phyloP scores from a whole-genome alignment of 2,888 invertebrate genomes.

The Lacanobia oleracea region DNA sequence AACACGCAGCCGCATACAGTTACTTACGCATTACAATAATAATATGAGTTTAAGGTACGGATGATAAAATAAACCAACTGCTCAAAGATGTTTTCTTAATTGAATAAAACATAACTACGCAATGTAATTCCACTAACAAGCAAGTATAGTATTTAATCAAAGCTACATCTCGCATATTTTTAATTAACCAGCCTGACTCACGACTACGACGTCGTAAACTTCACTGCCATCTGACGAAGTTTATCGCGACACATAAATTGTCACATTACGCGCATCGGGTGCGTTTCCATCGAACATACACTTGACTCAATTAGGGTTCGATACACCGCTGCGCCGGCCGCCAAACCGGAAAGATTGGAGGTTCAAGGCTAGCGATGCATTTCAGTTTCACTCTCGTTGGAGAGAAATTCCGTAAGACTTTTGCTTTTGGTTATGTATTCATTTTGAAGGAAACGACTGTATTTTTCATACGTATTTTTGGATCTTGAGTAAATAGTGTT shows the following conservation, averaged over 20 bases:
- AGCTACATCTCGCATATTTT: constrained; percentile 45
- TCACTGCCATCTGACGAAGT: constrained; percentile 32
- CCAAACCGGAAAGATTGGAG: constrained; percentile 67
- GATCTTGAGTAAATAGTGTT: not conserved
- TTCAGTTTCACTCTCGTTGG: constrained; percentile 61
- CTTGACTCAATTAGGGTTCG: constrained; percentile 71
- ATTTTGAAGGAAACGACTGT: not conserved
- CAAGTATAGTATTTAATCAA: constrained; percentile 44
- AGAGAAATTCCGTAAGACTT: constrained; percentile 53
- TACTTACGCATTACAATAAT: too few relatives aligned
- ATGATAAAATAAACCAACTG: not conserved
- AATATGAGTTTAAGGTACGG: too few relatives aligned
- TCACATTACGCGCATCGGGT: constrained; percentile 56
- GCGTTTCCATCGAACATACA: constrained; percentile 59
- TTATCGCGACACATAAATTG: constrained; percentile 58
- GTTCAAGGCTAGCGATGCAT: constrained; percentile 64
- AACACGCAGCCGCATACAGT: too few relatives aligned
- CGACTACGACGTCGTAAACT: constrained; percentile 37
- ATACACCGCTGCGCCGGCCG: constrained; percentile 57
- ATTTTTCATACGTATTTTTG: not conserved
- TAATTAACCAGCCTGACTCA: constrained; percentile 53
- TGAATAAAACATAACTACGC: not conserved
- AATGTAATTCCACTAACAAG: constrained; percentile 25
- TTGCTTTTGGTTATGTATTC: constrained; percentile 43
- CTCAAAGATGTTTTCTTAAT: not conserved